phyloP scores from a whole-genome alignment of 2,888 invertebrate species.

The Campopleginae sp. region DNA sequence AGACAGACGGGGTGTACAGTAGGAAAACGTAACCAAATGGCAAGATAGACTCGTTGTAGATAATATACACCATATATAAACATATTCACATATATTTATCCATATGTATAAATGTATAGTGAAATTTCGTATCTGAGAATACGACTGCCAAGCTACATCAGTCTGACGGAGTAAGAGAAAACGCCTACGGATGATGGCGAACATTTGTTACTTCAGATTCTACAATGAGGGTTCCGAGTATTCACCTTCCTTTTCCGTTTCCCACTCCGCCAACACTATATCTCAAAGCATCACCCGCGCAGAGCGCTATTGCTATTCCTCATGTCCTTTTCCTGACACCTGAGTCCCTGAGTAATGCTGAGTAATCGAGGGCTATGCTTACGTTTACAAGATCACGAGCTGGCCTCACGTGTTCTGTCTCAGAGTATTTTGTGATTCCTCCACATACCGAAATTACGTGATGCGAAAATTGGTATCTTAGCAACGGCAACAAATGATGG shows the following conservation, averaged over 20 bases:
- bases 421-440: constrained; percentile 1
- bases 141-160: constrained; percentile 63
- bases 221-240: constrained; percentile 73
- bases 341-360: constrained; percentile 46
- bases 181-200: constrained; percentile 76
- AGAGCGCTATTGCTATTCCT: constrained; percentile 56
- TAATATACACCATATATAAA: constrained; percentile 18
- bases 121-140: constrained; percentile 17
- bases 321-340: constrained; percentile 51
- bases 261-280: constrained; percentile 25
- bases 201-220: constrained; percentile 82
- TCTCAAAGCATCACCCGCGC: constrained; percentile 57
- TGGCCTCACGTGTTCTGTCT: constrained; percentile 15
- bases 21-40: constrained; percentile 46
- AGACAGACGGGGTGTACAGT: constrained; percentile 75
- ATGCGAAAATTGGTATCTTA: not conserved
- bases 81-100: not conserved
- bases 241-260: constrained; percentile 57
- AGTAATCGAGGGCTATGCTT: constrained; percentile 28
- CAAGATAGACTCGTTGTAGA: constrained; percentile 49
- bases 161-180: constrained; percentile 64
- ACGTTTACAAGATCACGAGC: constrained; percentile 47
- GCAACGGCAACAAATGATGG: not conserved
- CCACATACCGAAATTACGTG: not conserved
- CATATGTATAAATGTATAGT: constrained; percentile 7